Conservation (phyloP, 2,888 invertebrate genomes). For the Corythucha ciliata region DNA sequence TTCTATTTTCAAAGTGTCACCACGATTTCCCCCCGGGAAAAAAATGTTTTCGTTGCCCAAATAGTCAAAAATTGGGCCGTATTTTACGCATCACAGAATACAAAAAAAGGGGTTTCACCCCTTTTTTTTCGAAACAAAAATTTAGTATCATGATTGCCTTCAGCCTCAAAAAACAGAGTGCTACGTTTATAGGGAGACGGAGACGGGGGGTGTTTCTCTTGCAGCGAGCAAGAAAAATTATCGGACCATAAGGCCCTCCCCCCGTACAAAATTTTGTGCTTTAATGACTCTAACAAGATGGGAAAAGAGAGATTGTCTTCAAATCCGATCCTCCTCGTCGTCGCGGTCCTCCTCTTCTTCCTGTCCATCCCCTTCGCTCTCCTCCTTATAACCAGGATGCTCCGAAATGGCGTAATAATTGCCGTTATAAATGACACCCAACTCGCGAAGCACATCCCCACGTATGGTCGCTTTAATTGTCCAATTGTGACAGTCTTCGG, state of each 20-base stretch:
- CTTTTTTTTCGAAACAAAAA: no score
- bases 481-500: conserved; percentile 92
- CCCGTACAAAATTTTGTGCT: conserved; percentile 25
- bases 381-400: conserved; percentile 87
- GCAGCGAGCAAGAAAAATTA: conserved; percentile 19
- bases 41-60: no score
- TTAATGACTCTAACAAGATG: conserved; percentile 24
- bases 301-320: conserved; percentile 40
- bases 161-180: no score
- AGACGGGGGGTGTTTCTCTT: no score
- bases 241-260: conserved; percentile 19
- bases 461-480: conserved; percentile 91
- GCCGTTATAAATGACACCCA: conserved; percentile 89
- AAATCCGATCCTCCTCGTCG: conserved; percentile 57
- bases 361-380: conserved; percentile 74
- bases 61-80: no score
- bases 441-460: conserved; percentile 79
- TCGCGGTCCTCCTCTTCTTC: conserved; percentile 75
- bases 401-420: conserved; percentile 93
- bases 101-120: no score
- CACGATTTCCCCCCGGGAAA: no score
- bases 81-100: no score
- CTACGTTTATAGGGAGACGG: no score
- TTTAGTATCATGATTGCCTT: no score
- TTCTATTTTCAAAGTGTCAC: no score